Conservation (phyloP, 2,888 invertebrate genomes). For the Drosophila bunnanda region DNA sequence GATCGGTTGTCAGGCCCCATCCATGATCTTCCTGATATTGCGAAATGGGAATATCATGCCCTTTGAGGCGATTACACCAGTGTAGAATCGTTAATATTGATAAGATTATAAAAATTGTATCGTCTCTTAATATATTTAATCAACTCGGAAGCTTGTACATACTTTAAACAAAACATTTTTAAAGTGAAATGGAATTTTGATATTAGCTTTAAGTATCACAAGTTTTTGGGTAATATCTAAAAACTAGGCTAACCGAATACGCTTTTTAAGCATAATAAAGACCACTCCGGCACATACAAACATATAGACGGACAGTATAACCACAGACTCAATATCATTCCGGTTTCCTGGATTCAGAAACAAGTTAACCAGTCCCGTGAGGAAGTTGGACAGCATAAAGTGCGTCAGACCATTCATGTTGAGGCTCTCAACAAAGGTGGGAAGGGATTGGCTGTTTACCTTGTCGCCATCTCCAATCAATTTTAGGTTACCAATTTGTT, state of each 20-base stretch:
- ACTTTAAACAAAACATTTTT: not conserved
- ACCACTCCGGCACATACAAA: conserved; percentile 75
- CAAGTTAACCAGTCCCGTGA: conserved; percentile 94
- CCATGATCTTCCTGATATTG: conserved; percentile 72
- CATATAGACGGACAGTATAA: conserved; percentile 87
- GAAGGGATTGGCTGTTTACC: conserved; percentile 15
- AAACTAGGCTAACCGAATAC: conserved; percentile 73
- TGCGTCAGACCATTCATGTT: conserved; percentile 93
- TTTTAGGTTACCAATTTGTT: conserved; percentile 26
- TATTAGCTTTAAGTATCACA: conserved; percentile 15
- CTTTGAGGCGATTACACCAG: conserved; percentile 64
- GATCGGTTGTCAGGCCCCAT: conserved; percentile 40
- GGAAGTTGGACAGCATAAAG: conserved; percentile 92
- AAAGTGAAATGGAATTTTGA: not conserved
- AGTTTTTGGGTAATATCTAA: not conserved
- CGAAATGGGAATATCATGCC: conserved; percentile 75
- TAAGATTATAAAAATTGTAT: not conserved
- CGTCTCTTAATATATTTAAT: not conserved
- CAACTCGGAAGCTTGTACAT: not conserved
- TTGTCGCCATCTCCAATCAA: not conserved
- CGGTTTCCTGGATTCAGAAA: conserved; percentile 87
- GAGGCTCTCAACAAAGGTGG: conserved; percentile 87
- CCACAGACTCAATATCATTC: conserved; percentile 83
- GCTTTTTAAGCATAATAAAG: conserved; percentile 67
- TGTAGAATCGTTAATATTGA: not conserved